Base-by-base conservation (phyloP, 2,888 invertebrate genomes). In the Drosophila hamatofila region DNA sequence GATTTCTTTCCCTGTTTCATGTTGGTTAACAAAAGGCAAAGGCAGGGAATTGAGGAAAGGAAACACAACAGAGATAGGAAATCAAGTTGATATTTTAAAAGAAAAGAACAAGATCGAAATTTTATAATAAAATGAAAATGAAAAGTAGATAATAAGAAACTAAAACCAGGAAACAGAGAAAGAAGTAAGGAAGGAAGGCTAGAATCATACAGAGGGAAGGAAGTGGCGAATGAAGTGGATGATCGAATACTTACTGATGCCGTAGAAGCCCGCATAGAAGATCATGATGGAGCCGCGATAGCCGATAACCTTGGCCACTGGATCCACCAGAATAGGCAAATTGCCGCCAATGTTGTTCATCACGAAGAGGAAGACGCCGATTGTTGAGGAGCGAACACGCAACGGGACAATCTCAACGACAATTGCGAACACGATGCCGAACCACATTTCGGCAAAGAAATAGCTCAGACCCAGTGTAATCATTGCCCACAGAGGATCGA, bases 371-470 rank as follows among this genome's bases (percentile, higher is more conserved):
- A 97, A 97, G 37, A 97, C 95, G 0, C 97, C 97, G 16, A 97
- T 95, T 0, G 97, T 96, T 42, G 97, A 97, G 6, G 97, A 97
- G 52, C 97, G 94, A 16, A 97, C 95, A 8, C 95, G 95, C 52
- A 97, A 90, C 0, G 97, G 97, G 2, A 97, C 97, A 73, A 97
- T 96, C 93, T 97, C 97, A 2, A 98, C 97, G 3, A 98, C 94
- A 89, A 97, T 96, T 4, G 97, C 97, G 92, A 97, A 97, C 5
- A 97, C 95, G 75, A 98, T 97, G 55, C 97, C 97, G 92, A 97
- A 97, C 97, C 97, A 98, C 97, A 97, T 97, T 93, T 97, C 97
- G 86, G 97, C 97, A 86, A 97, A 97, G 93, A 97, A 96, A 91
- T 97, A 97, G 1, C 97, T 97, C 70, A 97, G 94, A n/a, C 97